A percentile compares a stretch with the other conserved stretches of the same genome.
Evolutionary conservation across 2,888 invertebrate species (phyloP).

Genomic region (Tetrapedia diversipes): DNA sequence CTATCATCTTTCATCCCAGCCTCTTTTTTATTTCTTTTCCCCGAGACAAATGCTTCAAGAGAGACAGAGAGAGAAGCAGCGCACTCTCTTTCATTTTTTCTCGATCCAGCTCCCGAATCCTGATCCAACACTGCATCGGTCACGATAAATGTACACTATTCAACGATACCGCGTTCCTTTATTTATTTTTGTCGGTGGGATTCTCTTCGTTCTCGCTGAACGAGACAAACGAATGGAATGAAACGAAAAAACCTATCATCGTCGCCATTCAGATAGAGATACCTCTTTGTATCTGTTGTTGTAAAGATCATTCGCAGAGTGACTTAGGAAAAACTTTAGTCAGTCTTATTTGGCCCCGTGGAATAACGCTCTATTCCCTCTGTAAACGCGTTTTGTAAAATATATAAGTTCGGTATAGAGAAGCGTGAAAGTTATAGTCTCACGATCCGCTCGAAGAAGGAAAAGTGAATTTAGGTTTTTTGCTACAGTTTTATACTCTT

Average conservation of each 20-base stretch:
- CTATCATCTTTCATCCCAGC: constrained; percentile 29
- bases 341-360: constrained; percentile 28
- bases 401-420: constrained; percentile 49
- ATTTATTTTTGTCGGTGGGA: constrained; percentile 52
- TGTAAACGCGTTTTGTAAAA: constrained; percentile 60
- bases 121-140: constrained; percentile 62
- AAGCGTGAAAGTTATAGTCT: constrained; percentile 48
- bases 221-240: constrained; percentile 31
- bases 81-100: constrained; percentile 43
- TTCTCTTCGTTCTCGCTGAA: constrained; percentile 47
- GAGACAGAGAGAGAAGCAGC: constrained; percentile 33
- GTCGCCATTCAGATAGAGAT: constrained; percentile 22
- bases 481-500: constrained; percentile 70
- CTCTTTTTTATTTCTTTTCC: constrained; percentile 34
- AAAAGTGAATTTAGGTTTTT: constrained; percentile 61
- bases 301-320: constrained; percentile 61
- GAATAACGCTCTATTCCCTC: constrained; percentile 47
- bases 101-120: constrained; percentile 25
- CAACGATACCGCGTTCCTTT: constrained; percentile 58
- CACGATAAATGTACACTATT: constrained; percentile 66
- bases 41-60: constrained; percentile 15
- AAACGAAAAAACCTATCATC: constrained; percentile 11
- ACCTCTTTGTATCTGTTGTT: constrained; percentile 21
- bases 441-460: constrained; percentile 34
- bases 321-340: constrained; percentile 64